These are phyloP conservation scores for Drosophila elegans DNA, from an alignment of 1,140 invertebrate genomes.

Conservation along the genomic window DNA sequence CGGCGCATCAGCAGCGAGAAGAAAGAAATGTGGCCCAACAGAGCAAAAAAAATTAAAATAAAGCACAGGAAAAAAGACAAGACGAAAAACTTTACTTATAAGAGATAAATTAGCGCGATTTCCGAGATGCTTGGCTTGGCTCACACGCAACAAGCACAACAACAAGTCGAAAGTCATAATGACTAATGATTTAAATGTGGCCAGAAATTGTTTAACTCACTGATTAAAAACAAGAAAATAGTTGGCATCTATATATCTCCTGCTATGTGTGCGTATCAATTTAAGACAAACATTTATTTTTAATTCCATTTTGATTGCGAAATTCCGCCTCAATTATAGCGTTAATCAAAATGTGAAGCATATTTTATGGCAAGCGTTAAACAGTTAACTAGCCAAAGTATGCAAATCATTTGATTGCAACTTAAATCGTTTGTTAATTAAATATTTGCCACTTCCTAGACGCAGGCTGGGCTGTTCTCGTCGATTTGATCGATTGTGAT, in stretches of 20 bases:
- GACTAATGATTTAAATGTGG: conserved; percentile 74
- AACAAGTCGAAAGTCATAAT: conserved; percentile 72
- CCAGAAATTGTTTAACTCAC: conserved; percentile 60
- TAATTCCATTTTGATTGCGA: conserved; percentile 56
- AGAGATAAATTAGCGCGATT: conserved; percentile 75
- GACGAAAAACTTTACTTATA: conserved; percentile 63
- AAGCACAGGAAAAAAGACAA: conserved; percentile 31
- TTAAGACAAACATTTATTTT: conserved; percentile 51
- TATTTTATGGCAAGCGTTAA: conserved; percentile 49
- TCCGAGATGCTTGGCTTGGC: conserved; percentile 50
- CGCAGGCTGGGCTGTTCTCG: not conserved
- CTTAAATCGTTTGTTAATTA: conserved; percentile 26
- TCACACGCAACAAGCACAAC: conserved; percentile 34
- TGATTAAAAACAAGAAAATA: conserved; percentile 22
- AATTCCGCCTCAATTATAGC: conserved; percentile 48
- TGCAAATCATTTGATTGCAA: conserved; percentile 44
- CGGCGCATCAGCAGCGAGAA: conserved; percentile 26
- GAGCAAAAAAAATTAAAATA: conserved; percentile 18
- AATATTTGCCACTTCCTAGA: conserved; percentile 22
- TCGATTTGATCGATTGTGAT: not conserved
- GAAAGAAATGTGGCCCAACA: conserved; percentile 32
- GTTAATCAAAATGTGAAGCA: conserved; percentile 51
- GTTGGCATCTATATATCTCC: not conserved
- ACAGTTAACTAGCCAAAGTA: conserved; percentile 48
- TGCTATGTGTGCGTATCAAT: conserved; percentile 24